These are phyloP conservation scores for Andrena fulva DNA, from an alignment of 2,888 invertebrate genomes.

Conservation along the genomic window DNA sequence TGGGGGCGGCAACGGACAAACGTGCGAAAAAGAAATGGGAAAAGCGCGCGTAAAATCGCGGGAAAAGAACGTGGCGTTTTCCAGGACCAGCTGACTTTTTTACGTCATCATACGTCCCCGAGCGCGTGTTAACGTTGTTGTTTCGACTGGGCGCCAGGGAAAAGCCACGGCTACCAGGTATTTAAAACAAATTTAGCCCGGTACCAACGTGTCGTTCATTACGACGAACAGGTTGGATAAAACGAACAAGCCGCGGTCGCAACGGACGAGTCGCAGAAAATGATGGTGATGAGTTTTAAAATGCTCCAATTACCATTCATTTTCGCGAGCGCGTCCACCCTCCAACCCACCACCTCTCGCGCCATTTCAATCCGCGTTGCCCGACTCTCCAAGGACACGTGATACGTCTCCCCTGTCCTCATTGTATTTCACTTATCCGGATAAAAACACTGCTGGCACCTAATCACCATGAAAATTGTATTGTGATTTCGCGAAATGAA, in stretches of 20 bases:
- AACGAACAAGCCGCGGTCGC: conserved; percentile 61
- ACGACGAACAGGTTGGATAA: conserved; percentile 57
- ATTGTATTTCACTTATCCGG: conserved; percentile 39
- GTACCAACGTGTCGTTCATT: conserved; percentile 62
- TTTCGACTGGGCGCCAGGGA: conserved; percentile 44
- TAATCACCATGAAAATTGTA: neutral
- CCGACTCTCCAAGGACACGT: conserved; percentile 22
- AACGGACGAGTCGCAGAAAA: conserved; percentile 66
- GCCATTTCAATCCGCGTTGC: conserved; percentile 26
- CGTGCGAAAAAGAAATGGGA: neutral
- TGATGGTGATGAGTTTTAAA: conserved; percentile 77
- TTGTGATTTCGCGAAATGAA: conserved; percentile 3
- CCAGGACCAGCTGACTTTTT: conserved; percentile 44
- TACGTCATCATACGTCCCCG: conserved; percentile 24
- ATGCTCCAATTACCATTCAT: conserved; percentile 73
- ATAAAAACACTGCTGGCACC: neutral
- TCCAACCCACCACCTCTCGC: neutral
- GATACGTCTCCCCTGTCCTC: conserved; percentile 28
- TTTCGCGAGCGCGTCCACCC: conserved; percentile 47
- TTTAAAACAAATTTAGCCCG: conserved; percentile 72
- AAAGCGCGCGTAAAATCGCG: conserved; percentile 16
- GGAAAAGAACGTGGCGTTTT: conserved; percentile 24
- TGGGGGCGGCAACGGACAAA: neutral
- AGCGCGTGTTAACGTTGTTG: conserved; percentile 56
- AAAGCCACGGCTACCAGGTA: conserved; percentile 62